Evolutionary conservation across 2,113 vertebrate genomes (phyloP).

Genomic region (Apteryx mantelli): DNA sequence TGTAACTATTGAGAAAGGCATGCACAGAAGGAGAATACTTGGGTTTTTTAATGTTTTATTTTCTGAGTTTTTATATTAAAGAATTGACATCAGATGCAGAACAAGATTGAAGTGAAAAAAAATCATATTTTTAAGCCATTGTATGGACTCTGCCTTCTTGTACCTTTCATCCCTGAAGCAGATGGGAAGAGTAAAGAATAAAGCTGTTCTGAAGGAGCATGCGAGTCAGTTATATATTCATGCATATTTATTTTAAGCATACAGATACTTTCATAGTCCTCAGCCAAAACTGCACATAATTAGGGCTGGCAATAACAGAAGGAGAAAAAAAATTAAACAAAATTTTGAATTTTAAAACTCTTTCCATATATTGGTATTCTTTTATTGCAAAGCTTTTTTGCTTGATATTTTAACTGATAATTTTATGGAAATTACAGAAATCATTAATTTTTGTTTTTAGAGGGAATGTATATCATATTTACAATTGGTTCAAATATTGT

Average conservation of each 20-base stretch:
- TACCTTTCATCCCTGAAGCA: constrained; percentile 33
- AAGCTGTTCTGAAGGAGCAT: constrained; percentile 16
- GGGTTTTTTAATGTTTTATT: background rate
- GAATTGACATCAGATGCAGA: constrained; percentile 7
- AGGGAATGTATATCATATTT: background rate
- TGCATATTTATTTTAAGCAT: constrained; percentile 31
- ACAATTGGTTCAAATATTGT: background rate
- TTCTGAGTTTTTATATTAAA: background rate
- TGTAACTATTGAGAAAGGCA: background rate
- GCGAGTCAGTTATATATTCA: background rate
- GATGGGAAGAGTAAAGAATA: constrained; percentile 20
- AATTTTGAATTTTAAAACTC: background rate
- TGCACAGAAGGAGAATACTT: background rate
- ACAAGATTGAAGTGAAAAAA: constrained; percentile 3
- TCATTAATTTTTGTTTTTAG: background rate
- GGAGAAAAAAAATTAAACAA: background rate
- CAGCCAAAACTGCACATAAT: background rate
- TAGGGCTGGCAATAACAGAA: background rate
- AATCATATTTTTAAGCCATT: background rate
- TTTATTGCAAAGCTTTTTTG: background rate
- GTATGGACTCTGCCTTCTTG: background rate
- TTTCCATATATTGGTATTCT: background rate
- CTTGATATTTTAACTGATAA: background rate
- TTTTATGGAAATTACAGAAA: background rate
- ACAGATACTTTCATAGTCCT: background rate